Base-by-base conservation (phyloP, 2,113 vertebrate species). In the Marmota flaviventris region DNA sequence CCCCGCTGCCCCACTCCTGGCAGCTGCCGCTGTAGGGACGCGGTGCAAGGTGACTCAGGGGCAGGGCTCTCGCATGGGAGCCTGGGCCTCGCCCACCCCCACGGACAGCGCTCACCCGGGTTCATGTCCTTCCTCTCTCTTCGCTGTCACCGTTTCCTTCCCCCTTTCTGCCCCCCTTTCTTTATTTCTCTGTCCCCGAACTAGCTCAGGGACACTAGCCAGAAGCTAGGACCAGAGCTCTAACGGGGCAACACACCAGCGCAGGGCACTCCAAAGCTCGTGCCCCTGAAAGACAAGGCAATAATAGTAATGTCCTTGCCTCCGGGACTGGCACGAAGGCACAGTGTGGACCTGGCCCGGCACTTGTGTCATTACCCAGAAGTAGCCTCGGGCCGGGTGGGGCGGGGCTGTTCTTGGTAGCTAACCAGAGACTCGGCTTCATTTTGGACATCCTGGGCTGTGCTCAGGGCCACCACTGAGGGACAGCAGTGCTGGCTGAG, bases 281-380 rank as follows among this genome's bases (percentile, higher is more conserved):
- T 79, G n/a, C 18, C 0, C 37, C 56, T 17, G 73, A 27, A 25
- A n/a, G 61, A 20, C 1, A 9, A 63, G 51, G 7, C 17, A 27
- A 29, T 56, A 27, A 29, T 25, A 17, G 0, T 12, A 9, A 67
- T 17, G 7, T 24, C 58, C 22, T 7, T 17, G 70, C 34, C 77
- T 84, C 9, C 61, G 12, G 9, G 18, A 39, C 53, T 8, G 13
- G 48, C 32, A 0, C 6, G 56, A 75, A 32, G 84, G 25, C 13
- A 72, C 51, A 0, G 0, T 17, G 75, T 25, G 0, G 37, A 56
- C n/a, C 34, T 51, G 24, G 7, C 24, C 61, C 10, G 27, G 61
- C 61, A 27, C 61, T 58, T 27, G 61, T 17, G 51, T 53, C 3
- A 1, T 53, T 16, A 53, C 13, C 51, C 51, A 58, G 56, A 22